Conservation (phyloP, 2,888 invertebrate genomes). For the Rhingia rostrata region DNA sequence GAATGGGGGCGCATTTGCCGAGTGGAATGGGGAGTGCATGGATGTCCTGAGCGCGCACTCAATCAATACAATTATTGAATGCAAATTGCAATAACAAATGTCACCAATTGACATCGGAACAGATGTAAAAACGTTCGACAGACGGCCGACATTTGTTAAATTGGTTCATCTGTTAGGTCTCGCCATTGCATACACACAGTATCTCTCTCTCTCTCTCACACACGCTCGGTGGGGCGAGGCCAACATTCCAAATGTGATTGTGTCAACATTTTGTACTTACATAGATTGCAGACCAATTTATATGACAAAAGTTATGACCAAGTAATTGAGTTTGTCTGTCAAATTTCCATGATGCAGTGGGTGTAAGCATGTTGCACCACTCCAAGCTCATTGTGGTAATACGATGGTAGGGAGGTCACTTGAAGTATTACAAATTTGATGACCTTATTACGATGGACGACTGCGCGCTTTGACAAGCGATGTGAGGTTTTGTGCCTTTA, state of each 20-base stretch:
- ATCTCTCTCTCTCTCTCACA: background rate
- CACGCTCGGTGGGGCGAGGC: background rate
- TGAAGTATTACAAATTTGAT: background rate
- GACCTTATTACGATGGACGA: no score
- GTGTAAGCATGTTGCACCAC: background rate
- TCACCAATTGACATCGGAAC: constrained; percentile 65
- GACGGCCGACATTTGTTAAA: constrained; percentile 59
- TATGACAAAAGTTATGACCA: constrained; percentile 60
- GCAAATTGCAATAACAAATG: constrained; percentile 72
- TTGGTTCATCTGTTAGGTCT: constrained; percentile 64
- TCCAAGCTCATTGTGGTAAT: background rate
- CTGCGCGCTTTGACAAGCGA: no score
- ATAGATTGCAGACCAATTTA: constrained; percentile 58
- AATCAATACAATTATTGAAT: constrained; percentile 71
- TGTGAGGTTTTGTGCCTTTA: no score
- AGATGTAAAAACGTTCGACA: constrained; percentile 58
- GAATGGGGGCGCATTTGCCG: background rate
- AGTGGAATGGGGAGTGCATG: background rate
- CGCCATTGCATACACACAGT: background rate
- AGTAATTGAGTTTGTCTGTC: constrained; percentile 69
- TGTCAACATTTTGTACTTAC: constrained; percentile 47
- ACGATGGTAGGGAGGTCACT: no score
- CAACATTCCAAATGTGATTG: constrained; percentile 39
- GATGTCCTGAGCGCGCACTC: constrained; percentile 26
- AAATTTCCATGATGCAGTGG: constrained; percentile 26